Evolutionary conservation across 2,113 vertebrate species (phyloP).

Genomic region (Tachycineta bicolor): DNA sequence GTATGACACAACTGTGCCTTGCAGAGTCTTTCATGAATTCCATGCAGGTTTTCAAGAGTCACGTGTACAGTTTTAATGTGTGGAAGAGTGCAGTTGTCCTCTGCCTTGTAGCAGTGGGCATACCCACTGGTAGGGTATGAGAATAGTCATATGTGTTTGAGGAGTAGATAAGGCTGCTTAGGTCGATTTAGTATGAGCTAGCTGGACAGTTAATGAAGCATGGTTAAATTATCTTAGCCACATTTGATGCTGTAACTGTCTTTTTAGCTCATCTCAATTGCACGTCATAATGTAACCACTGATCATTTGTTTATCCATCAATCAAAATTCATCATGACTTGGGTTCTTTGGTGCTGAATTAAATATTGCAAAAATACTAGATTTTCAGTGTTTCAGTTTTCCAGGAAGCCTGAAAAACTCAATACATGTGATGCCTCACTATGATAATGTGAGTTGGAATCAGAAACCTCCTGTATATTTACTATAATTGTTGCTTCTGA

Average conservation of each 20-base stretch:
- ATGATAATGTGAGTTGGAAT: not conserved
- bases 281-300: not conserved
- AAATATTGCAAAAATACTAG: not conserved
- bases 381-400: not conserved
- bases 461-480: not conserved
- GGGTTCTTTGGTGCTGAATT: not conserved
- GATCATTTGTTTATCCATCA: not conserved
- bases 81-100: not conserved
- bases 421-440: not conserved
- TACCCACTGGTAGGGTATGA: not conserved
- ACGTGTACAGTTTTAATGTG: accelerated
- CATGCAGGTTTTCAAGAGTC: not conserved
- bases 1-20: not conserved
- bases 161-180: not conserved
- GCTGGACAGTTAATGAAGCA: not conserved
- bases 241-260: not conserved
- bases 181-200: not conserved
- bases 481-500: not conserved
- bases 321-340: not conserved
- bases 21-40: not conserved
- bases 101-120: too few relatives aligned
- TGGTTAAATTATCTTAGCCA: not conserved
- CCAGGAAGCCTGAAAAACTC: not conserved
- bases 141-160: not conserved
- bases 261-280: not conserved